Evolutionary conservation across 1,140 invertebrate genomes (phyloP).

Genomic region (Heliothis virescens): DNA sequence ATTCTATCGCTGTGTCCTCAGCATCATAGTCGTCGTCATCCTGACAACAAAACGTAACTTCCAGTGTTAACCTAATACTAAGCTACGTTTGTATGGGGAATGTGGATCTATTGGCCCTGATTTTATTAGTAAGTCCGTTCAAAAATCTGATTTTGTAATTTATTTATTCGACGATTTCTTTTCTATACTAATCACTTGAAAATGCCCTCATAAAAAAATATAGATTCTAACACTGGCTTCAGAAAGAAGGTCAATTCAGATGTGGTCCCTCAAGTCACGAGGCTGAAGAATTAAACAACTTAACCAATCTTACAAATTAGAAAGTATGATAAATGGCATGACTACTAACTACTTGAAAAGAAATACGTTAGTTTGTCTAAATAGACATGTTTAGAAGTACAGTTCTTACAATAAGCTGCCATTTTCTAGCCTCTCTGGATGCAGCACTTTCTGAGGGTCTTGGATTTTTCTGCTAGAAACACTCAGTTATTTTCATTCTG

Average conservation of each 20-base stretch:
- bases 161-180: not conserved
- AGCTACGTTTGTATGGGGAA: not conserved
- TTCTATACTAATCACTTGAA: not conserved
- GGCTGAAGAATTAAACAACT: too few species aligned
- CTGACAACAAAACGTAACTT: conserved; percentile 58
- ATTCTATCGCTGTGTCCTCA: conserved; percentile 93
- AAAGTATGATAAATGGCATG: conserved; percentile 6
- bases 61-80: conserved; percentile 12
- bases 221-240: too few species aligned
- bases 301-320: not conserved
- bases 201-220: too few species aligned
- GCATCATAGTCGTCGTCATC: conserved; percentile 89
- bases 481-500: not conserved
- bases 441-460: not conserved
- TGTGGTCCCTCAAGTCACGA: too few species aligned
- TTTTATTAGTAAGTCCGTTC: not conserved
- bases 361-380: not conserved
- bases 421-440: not conserved
- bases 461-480: conserved; percentile 13
- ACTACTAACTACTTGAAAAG: conserved; percentile 3
- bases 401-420: conserved; percentile 10
- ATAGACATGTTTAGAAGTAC: not conserved
- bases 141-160: not conserved
- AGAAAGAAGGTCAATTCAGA: too few species aligned
- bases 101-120: not conserved